Conservation (phyloP, 2,797 vertebrate species). For the Acrossocheilus wenchowensis region DNA sequence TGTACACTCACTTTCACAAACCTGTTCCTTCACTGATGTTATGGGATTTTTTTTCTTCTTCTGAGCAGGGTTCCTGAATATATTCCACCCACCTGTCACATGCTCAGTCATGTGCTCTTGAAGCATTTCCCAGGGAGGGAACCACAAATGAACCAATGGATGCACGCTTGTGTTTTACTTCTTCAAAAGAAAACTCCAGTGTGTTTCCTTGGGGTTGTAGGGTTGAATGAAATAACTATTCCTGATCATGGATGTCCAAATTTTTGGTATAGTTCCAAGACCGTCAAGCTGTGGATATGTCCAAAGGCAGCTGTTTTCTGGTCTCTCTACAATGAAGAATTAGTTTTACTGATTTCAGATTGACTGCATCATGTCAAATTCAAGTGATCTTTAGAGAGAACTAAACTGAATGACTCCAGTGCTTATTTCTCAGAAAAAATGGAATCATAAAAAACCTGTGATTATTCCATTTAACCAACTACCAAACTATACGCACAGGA, state of each 20-base stretch:
- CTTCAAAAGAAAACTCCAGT: background rate
- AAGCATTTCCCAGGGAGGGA: conserved; percentile 15
- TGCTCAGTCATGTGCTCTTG: conserved; percentile 23
- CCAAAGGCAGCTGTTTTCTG: background rate
- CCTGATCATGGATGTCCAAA: background rate
- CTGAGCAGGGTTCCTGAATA: background rate
- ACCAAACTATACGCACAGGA: background rate
- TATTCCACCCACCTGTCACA: conserved; percentile 25
- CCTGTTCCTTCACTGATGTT: background rate
- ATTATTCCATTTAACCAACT: too few relatives aligned
- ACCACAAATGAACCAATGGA: background rate
- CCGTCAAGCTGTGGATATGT: background rate
- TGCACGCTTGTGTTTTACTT: background rate
- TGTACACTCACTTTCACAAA: conserved; percentile 24
- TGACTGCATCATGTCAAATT: background rate
- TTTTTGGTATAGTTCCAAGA: background rate
- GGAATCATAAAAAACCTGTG: background rate
- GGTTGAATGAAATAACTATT: background rate
- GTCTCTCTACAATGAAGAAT: background rate
- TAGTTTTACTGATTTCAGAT: background rate
- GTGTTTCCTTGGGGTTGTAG: background rate
- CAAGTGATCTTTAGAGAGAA: background rate
- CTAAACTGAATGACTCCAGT: background rate
- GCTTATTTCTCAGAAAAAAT: background rate
- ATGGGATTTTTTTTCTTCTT: too few relatives aligned